Base-by-base conservation (phyloP, 2,113 vertebrate genomes). In the Paramisgurnus dabryanus region DNA sequence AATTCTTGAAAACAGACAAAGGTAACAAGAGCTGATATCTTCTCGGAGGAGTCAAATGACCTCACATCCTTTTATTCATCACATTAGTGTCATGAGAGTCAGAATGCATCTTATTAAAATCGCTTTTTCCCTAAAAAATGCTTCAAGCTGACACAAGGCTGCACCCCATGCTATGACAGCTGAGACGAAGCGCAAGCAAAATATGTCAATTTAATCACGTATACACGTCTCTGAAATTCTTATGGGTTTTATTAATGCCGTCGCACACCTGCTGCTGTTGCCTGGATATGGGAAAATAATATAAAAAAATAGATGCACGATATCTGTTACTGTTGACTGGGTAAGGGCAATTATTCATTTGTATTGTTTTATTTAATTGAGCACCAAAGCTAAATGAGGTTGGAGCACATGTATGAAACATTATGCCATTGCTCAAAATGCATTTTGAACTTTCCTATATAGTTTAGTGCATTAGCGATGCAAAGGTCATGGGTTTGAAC, bases 61-160 rank as follows among this genome's bases (percentile, higher is more conserved):
- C 64, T 75, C 71, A 2, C 17, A 18, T 61, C 53, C 45, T 40
- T 58, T 39, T 27, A 80, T 81, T 74, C 64, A 61, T 75, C 79
- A 81, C 67, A 67, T 81, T 60, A 81, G 10, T 60, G 50, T 75
- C 79, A 60, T 58, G 27, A 47, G 61, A 47, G 67, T 67, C 71
- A 64, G 39, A 66, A 65, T 18, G 41, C 53, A 6, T 60, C 79
- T 75, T 71, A 73, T 80, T 75, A 81, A 75, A 71, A 3, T 34
- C 4, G 17, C 13, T 5, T 50, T 60, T 66, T 75, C 58, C 63
- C 17, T 18, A 15, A 45, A 63, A 81, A 75, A 67, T 58, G 49
- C 40, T 60, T 55, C 50, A 49, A 61, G 39, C 17, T 81, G 71
- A 81, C 71, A 50, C 17, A 7, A 75, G 71, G 17, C 50, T 75